Base-by-base conservation (phyloP, 2,797 vertebrate species). In the Heteromormyrus szaboi region DNA sequence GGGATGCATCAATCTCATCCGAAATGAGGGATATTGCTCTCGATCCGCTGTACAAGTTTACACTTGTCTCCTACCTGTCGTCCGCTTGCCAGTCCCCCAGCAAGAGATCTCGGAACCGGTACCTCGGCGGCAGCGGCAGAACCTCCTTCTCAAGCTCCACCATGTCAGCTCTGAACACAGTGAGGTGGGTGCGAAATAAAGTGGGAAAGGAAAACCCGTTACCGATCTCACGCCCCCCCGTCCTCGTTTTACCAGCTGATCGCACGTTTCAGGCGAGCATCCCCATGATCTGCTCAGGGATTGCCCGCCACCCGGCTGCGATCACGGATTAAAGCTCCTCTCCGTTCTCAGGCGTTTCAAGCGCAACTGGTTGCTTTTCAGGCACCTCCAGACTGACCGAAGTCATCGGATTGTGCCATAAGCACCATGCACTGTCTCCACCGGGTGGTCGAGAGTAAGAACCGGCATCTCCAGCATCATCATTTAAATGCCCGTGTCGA, bases 301-400 rank as follows among this genome's bases (percentile, higher is more conserved):
- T 50, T 51, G 11, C 22, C 8, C 81, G n/a, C n/a, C 81, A 84
- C 14, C 41, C 37, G 72, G 41, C 81, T 48, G n/a, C 87, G 51
- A 51, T 44, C 33, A 72, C 22, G 11, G 65, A 33, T 68, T 29
- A 68, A 33, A 37, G 41, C 51, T n/a, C 33, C 56, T 68, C 54
- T 22, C n/a, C 41, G 59, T 92, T 93, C 94, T 90, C 89, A 29
- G 33, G 91, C 87, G 91, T 92, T 93, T 91, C 93, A 93, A 90
- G 93, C 93, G 94, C 94, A 95, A 95, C 95, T 95, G 95, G 94
- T 95, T 93, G 93, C 91, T 89, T 94, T 91, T 92, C 88, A 94
- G 93, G 93, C 54, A 56, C 76, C 86, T 62, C 84, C 5, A 37
- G 65, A 56, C 91, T 94, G 92, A 90, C 92, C 56, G 91, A 22